Evolutionary conservation across 2,888 invertebrate species (phyloP), one percentile per base, ranked within the genome.

Genomic region (Physocephala rufipes): DNA sequence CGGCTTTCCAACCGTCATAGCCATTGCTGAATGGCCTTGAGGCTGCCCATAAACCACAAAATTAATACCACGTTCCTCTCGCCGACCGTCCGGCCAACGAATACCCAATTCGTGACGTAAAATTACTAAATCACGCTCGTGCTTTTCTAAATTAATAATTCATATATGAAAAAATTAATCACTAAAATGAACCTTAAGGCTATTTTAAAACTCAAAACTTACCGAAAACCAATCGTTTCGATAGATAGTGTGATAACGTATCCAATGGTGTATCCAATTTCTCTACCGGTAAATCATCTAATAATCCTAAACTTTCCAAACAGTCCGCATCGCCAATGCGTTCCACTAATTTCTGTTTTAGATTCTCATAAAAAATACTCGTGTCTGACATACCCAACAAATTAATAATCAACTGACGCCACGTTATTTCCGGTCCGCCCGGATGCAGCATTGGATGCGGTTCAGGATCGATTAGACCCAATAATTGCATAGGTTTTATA

Each of bases 401-500:
- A 79, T 93, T 92, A 80, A 95, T 95, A 55, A 97, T 90, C 69
- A 97, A 89, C 82, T 94, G 91, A 79, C 94, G 91, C 99, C 99
- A 99, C 13, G 97, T 97, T 43, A 98, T 91, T 74, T 95, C 95
- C 0, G 99, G 99, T 58, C 99, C 99, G 82, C 93, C 93, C 0
- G 94, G 94, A 84, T 99, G 99, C n/a, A 99, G 88, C 78, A 92
- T 90, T 0, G 98, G 93, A 86, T 96, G 94, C 2, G 93, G 92
- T 78, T 92, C 92, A 0, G 93, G 90, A 83, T 95, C 95, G 63
- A 99, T 90, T 0, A 99, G 88, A 0, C 98, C 98, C 70, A 98
- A 87, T 66, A 93, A 88, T 82, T 97, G 94, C 82, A 99, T 89
- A 1, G 94, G 94, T 78, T 93, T 91, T 80, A 97, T 92, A 3